These are phyloP conservation scores for Dendrolimus pini DNA, from an alignment of 2,888 invertebrate genomes.

Conservation along the genomic window DNA sequence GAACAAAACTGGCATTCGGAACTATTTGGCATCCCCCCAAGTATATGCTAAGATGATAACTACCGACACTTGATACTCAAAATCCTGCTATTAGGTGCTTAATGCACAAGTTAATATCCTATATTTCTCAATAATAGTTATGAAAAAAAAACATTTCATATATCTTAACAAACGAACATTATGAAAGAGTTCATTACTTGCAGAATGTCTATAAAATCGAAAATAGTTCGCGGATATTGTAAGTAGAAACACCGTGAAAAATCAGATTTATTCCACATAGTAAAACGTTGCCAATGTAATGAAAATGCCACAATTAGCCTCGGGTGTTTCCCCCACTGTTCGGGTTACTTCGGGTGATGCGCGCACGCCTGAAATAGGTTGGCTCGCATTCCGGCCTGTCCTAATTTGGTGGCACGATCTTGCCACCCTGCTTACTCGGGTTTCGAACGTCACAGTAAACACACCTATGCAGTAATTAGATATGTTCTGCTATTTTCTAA, in stretches of 20 bases:
- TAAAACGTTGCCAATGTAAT: slow-evolving; percentile 35
- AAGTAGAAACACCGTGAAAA: slow-evolving; percentile 18
- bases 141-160: no score
- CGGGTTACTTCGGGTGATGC: slow-evolving; percentile 39
- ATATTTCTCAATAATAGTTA: no score
- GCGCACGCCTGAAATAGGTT: slow-evolving; percentile 67
- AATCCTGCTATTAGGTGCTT: slow-evolving; percentile 18
- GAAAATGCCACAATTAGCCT: slow-evolving; percentile 55
- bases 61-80: slow-evolving; percentile 55
- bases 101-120: no score
- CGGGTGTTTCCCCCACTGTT: slow-evolving; percentile 45
- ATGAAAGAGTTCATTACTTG: neutral
- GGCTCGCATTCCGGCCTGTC: slow-evolving; percentile 51
- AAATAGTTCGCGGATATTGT: slow-evolving; percentile 10
- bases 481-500: neutral
- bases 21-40: slow-evolving; percentile 53
- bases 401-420: slow-evolving; percentile 76
- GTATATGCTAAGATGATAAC: slow-evolving; percentile 32
- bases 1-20: slow-evolving; percentile 47
- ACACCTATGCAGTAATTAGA: slow-evolving; percentile 13
- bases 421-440: slow-evolving; percentile 51
- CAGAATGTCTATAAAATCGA: neutral
- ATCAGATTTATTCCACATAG: slow-evolving; percentile 23
- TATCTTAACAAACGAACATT: no score
- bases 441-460: slow-evolving; percentile 33